Evolutionary conservation across 2,113 vertebrate species (phyloP), one percentile per base, ranked within the genome.

Genomic region (Eolophus roseicapilla): DNA sequence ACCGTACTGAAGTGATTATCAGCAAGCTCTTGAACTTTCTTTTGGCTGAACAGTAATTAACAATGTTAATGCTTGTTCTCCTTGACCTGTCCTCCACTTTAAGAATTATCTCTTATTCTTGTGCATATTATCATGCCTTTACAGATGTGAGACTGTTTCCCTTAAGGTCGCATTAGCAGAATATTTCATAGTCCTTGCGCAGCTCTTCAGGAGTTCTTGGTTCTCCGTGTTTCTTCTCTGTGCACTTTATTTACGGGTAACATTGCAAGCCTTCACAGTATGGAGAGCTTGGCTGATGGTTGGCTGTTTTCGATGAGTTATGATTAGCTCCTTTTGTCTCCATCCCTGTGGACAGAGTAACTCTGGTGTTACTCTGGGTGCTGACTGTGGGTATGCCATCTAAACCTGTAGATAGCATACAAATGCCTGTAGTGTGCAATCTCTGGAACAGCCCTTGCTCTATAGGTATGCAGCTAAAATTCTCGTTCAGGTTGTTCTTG

Each of bases 351-450:
- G 13, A 24, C 37, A 50, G n/a, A 49, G 28, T 37, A 68, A 63
- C 33, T 31, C 9, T 44, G 41, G 35, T 74, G 20, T 75, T n/a
- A 41, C 27, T 53, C 46, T 46, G 25, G 55, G 6, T 90, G 46
- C 67, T 90, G 47, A 5, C 35, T 16, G 7, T 65, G 87, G 15
- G 7, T 74, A 8, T 25, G 3, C 14, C 11, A 2, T 60, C 33
- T 47, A 67, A 69, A 47, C 77, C 55, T 47, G 2, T 46, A 20
- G 47, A 39, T 53, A 9, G 43, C 35, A 52, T 47, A 16, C 0
- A 0, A 67, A 24, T 44, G 10, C 18, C 17, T 62, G 73, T 65
- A 20, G 17, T 2, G 1, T 39, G 11, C 28, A 33, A 1, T 43
- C 60, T 75, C 49, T 27, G 29, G 47, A 86, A 50, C 3, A 64